Conservation (phyloP, 2,888 invertebrate genomes). For the Erebia ligea region DNA sequence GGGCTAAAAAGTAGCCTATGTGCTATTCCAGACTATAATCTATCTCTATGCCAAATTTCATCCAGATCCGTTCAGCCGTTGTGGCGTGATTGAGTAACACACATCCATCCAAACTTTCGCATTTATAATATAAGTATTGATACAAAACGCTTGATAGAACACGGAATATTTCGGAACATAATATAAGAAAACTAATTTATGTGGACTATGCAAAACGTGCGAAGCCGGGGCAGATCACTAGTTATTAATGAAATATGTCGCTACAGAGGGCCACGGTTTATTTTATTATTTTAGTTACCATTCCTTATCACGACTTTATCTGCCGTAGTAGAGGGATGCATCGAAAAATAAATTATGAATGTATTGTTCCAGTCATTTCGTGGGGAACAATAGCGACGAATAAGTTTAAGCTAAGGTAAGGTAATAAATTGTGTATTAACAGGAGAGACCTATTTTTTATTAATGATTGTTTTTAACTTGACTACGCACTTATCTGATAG, state of each 20-base stretch:
- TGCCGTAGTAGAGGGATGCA: slow-evolving; percentile 74
- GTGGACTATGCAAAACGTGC: no score
- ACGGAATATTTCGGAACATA: no score
- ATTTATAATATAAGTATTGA: no score
- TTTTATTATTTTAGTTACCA: slow-evolving; percentile 83
- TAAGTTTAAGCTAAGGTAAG: slow-evolving; percentile 69
- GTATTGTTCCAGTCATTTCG: slow-evolving; percentile 77
- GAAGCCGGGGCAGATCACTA: no score
- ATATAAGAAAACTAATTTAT: no score
- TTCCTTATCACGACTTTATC: slow-evolving; percentile 83
- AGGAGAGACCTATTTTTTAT: slow-evolving; percentile 51
- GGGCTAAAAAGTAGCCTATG: no score
- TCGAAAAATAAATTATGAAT: slow-evolving; percentile 81
- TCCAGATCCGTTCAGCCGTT: no score
- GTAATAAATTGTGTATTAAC: slow-evolving; percentile 77
- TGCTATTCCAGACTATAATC: no score
- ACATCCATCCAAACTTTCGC: no score
- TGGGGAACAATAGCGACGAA: slow-evolving; percentile 75
- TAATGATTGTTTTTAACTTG: background rate
- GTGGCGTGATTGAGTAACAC: no score
- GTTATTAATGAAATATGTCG: slow-evolving; percentile 82
- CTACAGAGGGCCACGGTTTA: slow-evolving; percentile 67
- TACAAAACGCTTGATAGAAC: no score
- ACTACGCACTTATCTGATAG: background rate
- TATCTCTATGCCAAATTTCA: no score